Percentiles rank a stretch among this genome's conserved stretches.
Conservation (phyloP, 2,797 vertebrate genomes). For the Champsocephalus gunnari region DNA sequence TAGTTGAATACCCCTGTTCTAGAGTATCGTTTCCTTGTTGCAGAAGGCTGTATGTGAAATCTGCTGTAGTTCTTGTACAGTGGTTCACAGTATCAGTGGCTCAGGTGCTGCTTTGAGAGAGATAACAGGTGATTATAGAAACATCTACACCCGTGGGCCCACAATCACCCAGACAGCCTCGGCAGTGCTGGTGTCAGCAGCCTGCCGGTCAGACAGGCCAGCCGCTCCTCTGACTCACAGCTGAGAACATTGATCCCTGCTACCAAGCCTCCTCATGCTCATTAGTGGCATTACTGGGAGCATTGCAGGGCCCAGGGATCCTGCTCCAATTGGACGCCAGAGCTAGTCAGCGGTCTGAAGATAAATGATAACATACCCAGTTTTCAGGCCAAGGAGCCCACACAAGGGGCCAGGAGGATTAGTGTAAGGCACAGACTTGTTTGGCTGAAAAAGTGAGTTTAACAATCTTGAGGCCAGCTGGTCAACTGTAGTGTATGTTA, state of each 20-base stretch:
- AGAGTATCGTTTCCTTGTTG: not conserved
- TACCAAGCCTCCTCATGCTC: slow-evolving; percentile 63
- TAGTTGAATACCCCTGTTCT: not conserved
- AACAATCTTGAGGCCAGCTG: slow-evolving; percentile 53
- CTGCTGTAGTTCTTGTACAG: not conserved
- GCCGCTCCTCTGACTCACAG: slow-evolving; percentile 44
- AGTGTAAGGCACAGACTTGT: slow-evolving; percentile 56
- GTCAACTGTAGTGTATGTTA: slow-evolving; percentile 55
- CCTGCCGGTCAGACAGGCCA: slow-evolving; percentile 41
- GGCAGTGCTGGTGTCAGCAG: slow-evolving; percentile 54
- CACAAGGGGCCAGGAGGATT: slow-evolving; percentile 59
- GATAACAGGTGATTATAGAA: slow-evolving; percentile 74
- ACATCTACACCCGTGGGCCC: slow-evolving; percentile 44
- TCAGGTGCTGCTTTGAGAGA: slow-evolving; percentile 65
- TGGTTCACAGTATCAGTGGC: slow-evolving; percentile 34
- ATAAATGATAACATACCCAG: slow-evolving; percentile 66
- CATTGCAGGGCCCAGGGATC: slow-evolving; percentile 44
- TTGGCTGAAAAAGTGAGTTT: slow-evolving; percentile 61
- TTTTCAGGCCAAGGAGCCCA: slow-evolving; percentile 63
- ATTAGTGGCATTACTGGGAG: slow-evolving; percentile 72
- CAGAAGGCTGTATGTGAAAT: slow-evolving; percentile 5
- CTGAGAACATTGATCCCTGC: slow-evolving; percentile 65
- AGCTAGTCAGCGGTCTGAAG: slow-evolving; percentile 56
- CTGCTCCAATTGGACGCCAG: slow-evolving; percentile 48
- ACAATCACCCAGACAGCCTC: slow-evolving; percentile 40